Conservation (phyloP, 1,140 invertebrate genomes). For the Ptiloglossa arizonensis region DNA sequence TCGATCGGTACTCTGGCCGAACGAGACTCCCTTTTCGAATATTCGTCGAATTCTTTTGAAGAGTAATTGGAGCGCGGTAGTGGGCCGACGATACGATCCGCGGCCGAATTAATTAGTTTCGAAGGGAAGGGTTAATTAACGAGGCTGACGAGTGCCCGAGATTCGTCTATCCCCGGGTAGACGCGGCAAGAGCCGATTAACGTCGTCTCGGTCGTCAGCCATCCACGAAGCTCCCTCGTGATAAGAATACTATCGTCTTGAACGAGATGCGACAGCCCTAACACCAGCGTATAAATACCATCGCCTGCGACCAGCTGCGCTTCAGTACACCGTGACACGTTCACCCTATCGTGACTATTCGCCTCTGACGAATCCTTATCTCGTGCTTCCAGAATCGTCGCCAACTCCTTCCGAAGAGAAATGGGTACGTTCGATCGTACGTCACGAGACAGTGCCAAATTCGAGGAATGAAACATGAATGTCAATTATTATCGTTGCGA, state of each 20-base stretch:
- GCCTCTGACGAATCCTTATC: not conserved
- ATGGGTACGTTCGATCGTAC: constrained; percentile 54
- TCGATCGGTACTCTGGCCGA: too few species aligned
- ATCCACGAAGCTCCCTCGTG: constrained; percentile 15
- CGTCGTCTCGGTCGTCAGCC: constrained; percentile 14
- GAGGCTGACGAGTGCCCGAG: constrained; percentile 25
- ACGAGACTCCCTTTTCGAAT: too few species aligned
- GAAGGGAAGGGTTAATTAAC: constrained; percentile 56
- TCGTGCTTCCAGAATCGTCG: not conserved
- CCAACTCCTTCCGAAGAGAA: not conserved
- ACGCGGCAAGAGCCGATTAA: not conserved
- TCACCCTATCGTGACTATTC: not conserved
- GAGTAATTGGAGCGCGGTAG: too few species aligned
- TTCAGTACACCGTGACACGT: constrained; percentile 44
- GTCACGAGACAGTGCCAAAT: not conserved
- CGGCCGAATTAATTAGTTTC: constrained; percentile 54
- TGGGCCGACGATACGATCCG: not conserved
- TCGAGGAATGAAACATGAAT: not conserved
- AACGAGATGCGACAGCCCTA: constrained; percentile 15
- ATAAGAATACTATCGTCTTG: constrained; percentile 31
- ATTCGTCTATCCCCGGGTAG: not conserved
- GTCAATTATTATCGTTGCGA: not conserved
- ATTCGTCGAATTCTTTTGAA: too few species aligned
- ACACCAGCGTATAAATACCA: constrained; percentile 61
- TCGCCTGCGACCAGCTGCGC: constrained; percentile 1